These are phyloP conservation scores for Tychaedon coryphoeus DNA, from an alignment of 2,113 vertebrate genomes.

Conservation along the genomic window DNA sequence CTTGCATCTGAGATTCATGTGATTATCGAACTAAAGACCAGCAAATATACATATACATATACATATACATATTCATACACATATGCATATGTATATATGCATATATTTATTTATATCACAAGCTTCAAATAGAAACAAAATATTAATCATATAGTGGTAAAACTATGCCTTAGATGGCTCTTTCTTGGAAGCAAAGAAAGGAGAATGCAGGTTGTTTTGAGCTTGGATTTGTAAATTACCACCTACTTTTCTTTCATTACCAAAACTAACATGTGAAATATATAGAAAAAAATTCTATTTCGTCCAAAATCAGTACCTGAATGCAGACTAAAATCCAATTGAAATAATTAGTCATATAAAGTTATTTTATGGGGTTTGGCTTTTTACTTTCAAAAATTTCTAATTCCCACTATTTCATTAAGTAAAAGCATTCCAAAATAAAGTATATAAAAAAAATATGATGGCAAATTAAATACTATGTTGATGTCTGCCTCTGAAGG, in stretches of 20 bases:
- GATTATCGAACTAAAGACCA: background rate
- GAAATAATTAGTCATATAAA: background rate
- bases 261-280: background rate
- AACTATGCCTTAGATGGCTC: background rate
- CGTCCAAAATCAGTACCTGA: background rate
- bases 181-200: background rate
- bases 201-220: background rate
- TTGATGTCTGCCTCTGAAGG: background rate
- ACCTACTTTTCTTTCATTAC: background rate
- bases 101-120: background rate
- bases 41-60: background rate
- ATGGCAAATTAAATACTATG: background rate
- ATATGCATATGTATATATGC: too few species aligned
- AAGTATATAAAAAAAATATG: background rate
- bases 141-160: background rate
- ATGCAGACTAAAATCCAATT: background rate
- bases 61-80: too few species aligned
- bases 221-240: background rate
- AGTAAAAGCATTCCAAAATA: background rate
- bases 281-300: fast-evolving
- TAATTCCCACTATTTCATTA: background rate
- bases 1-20: background rate
- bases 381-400: background rate
- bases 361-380: background rate
- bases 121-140: background rate